phyloP scores from a whole-genome alignment of 2,113 vertebrate genomes.

The Phalacrocorax brasilianus region DNA sequence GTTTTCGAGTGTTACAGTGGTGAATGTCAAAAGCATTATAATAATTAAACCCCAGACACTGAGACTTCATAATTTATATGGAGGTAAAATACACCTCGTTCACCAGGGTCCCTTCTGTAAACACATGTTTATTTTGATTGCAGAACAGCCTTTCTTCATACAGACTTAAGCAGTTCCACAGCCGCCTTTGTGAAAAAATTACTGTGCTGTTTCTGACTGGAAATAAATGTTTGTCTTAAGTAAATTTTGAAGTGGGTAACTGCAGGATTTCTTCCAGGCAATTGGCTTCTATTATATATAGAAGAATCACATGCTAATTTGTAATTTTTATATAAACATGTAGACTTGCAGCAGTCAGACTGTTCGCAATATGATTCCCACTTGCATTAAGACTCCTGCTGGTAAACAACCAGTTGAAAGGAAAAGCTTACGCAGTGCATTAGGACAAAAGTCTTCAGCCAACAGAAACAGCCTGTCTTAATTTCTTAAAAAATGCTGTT shows the following conservation, averaged over 20 bases:
- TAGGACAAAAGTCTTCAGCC: neutral
- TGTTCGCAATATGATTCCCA: neutral
- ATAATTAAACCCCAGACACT: neutral
- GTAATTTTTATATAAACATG: neutral
- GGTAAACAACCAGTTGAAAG: neutral
- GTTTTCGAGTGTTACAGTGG: neutral
- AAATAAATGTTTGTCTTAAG: neutral
- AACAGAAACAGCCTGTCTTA: neutral
- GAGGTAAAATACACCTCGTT: neutral
- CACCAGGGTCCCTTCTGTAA: neutral
- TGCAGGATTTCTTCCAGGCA: conserved; percentile 29
- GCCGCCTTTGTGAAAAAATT: neutral
- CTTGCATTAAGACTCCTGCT: neutral
- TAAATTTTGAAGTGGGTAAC: neutral
- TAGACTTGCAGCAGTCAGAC: neutral
- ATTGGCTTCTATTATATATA: neutral
- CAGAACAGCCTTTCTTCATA: neutral
- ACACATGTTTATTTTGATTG: neutral
- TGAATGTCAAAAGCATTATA: neutral
- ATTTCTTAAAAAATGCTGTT: neutral
- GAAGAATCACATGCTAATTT: neutral
- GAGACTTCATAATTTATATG: neutral
- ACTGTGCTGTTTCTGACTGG: neutral
- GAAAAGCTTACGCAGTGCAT: neutral
- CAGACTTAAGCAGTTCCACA: neutral